Evolutionary conservation across 2,888 invertebrate species (phyloP), one percentile per base, ranked within the genome.

Genomic region (Anodontia alba): DNA sequence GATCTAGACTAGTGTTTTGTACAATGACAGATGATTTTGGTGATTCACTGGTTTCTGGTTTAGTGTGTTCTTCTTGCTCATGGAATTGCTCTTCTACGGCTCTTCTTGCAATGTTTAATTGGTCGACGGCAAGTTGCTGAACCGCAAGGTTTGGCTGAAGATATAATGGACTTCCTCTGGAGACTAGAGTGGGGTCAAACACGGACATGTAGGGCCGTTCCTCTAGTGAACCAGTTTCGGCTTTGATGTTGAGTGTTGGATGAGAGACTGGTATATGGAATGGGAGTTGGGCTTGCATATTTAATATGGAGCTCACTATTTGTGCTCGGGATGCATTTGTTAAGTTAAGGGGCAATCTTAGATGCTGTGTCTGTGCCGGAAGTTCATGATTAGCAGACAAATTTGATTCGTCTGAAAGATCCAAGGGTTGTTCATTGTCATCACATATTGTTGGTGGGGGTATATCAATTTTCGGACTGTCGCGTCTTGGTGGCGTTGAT

Each of bases 1-100:
- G 87, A 84, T 92, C 92, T 70, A 92, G 89, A 75, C 91, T 89
- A 83, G 89, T 87, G 73, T 91, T 89, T 67, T 90, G 88, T 46
- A 91, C 90, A 75, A 92, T 92, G 80, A 92, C 92, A 78, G 92
- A 92, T 86, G 87, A 68, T 87, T 88, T 36, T 83, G 79, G 46
- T 86, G 87, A 69, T 77, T 76, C 51, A 78, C 68, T 38, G 42
- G 43, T 42, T 36, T 67, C 67, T 20, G 3, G 38, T 36, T 20
- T 67, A 7, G 15, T n/a, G n/a, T n/a, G n/a, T 1, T 10, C 5
- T 20, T 38, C 42, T 15, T 33, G n/a, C n/a, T 67, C 23, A 29
- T n/a, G 23, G 36, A n/a, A 5, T n/a, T 67, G 38, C 36, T 67
- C 38, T 12, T 36, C 67, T 5, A 12, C 67, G 17, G 23, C n/a